Evolutionary conservation across 2,888 invertebrate genomes (phyloP).

Genomic region (Patella ulyssiponensis): DNA sequence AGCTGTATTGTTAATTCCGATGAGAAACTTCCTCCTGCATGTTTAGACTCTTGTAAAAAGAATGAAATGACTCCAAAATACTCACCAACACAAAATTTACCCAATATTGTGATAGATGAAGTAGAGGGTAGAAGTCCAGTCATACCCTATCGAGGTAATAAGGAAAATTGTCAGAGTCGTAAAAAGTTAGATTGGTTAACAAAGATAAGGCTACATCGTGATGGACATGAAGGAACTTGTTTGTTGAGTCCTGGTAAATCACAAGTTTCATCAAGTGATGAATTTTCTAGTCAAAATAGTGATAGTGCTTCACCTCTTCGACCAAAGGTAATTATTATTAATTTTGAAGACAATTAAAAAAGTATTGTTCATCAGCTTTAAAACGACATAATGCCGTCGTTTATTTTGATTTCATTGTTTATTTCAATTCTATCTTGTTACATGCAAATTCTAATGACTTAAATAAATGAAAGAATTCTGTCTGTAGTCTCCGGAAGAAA

Average conservation of each 20-base stretch:
- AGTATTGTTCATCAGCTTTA: too few species aligned
- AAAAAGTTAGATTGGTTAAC: constrained; percentile 54
- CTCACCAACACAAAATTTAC: constrained; percentile 54
- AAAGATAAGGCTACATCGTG: constrained; percentile 43
- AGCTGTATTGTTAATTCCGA: neutral
- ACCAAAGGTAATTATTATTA: constrained; percentile 2
- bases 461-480: too few species aligned
- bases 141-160: constrained; percentile 16
- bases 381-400: too few species aligned
- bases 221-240: constrained; percentile 16
- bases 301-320: constrained; percentile 1
- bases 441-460: too few species aligned
- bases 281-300: neutral
- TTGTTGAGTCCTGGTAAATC: neutral
- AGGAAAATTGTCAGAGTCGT: constrained; percentile 34
- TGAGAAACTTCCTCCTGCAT: neutral
- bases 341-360: too few species aligned
- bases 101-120: constrained; percentile 50
- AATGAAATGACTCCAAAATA: constrained; percentile 16
- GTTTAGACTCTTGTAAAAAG: constrained; percentile 3
- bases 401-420: too few species aligned
- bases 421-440: too few species aligned
- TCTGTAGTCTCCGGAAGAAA: too few species aligned
- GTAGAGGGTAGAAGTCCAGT: constrained; percentile 30
- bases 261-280: constrained; percentile 4